phyloP scores from a whole-genome alignment of 2,888 invertebrate genomes.

The Callinectes sapidus region DNA sequence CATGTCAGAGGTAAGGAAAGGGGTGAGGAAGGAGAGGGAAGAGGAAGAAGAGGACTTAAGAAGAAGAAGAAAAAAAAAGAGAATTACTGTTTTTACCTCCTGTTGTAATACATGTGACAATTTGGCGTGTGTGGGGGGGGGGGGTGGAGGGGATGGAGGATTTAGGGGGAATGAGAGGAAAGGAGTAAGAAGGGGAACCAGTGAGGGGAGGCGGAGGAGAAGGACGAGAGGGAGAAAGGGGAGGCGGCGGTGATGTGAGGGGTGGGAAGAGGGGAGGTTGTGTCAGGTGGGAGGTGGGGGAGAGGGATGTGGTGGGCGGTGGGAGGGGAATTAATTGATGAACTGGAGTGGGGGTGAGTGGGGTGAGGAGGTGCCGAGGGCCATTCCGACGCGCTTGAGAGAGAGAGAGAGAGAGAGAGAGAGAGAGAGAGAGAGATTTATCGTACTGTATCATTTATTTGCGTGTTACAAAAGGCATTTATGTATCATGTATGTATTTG shows the following conservation, averaged over 20 bases:
- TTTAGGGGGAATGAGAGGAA: neutral
- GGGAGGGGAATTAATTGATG: neutral
- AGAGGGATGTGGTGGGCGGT: neutral
- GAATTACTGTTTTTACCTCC: neutral
- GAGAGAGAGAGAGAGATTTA: neutral
- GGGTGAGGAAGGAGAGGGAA: neutral
- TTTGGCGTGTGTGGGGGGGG: no score
- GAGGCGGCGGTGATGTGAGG: neutral
- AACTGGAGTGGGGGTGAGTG: neutral
- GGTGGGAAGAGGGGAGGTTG: neutral
- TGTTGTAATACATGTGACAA: no score
- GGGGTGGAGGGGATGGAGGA: neutral
- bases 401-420: slow-evolving; percentile 1
- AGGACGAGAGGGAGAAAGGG: neutral
- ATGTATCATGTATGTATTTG: no score
- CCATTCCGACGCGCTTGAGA: neutral
- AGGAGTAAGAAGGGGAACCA: neutral
- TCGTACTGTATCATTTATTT: no score
- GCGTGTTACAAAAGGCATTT: no score
- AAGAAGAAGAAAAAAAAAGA: neutral
- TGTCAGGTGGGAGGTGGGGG: neutral
- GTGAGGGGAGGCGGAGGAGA: neutral
- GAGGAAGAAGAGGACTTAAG: neutral
- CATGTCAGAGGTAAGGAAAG: neutral
- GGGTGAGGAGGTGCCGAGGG: neutral